A percentile compares a stretch with the other conserved stretches of the same genome.
phyloP scores from a whole-genome alignment of 2,888 invertebrate species.

The Amphipoea oculea region DNA sequence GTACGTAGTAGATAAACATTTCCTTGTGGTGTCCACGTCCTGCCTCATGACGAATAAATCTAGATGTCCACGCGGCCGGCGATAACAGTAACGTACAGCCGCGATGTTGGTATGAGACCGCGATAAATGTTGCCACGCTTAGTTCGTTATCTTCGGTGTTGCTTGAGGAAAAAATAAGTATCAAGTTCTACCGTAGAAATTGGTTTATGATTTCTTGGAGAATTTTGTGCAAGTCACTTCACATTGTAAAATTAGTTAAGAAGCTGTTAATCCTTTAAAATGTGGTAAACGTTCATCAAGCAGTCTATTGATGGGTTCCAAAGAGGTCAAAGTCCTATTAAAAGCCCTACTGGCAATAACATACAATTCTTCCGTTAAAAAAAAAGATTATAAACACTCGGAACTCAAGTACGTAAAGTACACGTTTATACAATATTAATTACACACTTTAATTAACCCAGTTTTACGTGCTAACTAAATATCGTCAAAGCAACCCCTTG shows the following conservation, averaged over 20 bases:
- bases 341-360: conserved; percentile 8
- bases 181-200: conserved; percentile 52
- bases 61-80: conserved; percentile 79
- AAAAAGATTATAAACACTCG: conserved; percentile 29
- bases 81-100: conserved; percentile 77
- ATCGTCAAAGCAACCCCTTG: conserved; percentile 74
- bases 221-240: neutral
- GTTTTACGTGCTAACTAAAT: conserved; percentile 70
- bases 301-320: neutral
- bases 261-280: neutral
- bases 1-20: conserved; percentile 83
- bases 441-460: conserved; percentile 78
- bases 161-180: conserved; percentile 58
- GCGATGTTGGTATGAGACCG: conserved; percentile 74
- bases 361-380: conserved; percentile 32
- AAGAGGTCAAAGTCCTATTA: conserved; percentile 1
- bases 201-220: conserved; percentile 16
- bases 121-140: conserved; percentile 73
- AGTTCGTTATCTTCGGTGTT: conserved; percentile 72
- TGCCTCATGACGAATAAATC: conserved; percentile 84
- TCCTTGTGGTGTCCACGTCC: conserved; percentile 81
- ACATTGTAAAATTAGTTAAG: too few species aligned
- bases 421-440: conserved; percentile 68
- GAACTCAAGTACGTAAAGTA: conserved; percentile 42
- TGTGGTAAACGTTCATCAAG: neutral